A percentile compares a stretch with the other conserved stretches of the same genome.
Conservation (phyloP, 2,113 vertebrate species). For the Myotis lucifugus region DNA sequence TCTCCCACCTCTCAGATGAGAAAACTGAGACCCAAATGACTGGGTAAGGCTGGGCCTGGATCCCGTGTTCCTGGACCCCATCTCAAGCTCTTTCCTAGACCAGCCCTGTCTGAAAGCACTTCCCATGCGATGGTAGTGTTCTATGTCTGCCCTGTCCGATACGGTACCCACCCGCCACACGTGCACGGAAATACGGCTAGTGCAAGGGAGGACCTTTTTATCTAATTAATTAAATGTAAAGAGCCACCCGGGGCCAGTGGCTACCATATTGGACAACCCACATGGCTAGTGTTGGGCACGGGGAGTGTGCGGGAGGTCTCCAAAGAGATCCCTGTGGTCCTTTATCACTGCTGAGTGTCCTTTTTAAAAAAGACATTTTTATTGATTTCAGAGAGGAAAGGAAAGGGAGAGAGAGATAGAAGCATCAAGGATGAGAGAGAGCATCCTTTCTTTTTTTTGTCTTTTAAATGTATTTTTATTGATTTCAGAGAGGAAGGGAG, state of each 20-base stretch:
- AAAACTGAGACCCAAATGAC: neutral
- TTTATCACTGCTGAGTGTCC: neutral
- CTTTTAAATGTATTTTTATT: too few species aligned
- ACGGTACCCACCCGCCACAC: neutral
- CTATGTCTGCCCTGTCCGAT: neutral
- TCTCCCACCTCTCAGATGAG: neutral
- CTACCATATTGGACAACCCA: neutral
- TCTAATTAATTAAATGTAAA: slow-evolving; percentile 8
- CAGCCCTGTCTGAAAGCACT: neutral
- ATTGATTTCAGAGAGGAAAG: too few species aligned
- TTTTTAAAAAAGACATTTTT: too few species aligned
- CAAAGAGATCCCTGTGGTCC: neutral
- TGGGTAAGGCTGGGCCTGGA: neutral
- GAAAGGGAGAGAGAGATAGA: too few species aligned
- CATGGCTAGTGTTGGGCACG: fast-evolving
- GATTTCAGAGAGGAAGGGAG: too few species aligned
- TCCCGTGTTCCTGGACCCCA: neutral
- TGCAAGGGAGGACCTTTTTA: neutral
- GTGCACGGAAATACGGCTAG: neutral
- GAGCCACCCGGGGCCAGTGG: neutral
- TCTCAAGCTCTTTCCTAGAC: neutral
- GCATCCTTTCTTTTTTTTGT: too few species aligned
- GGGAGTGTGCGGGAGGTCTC: neutral
- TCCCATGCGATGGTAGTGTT: neutral
- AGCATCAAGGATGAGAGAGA: too few species aligned